Conservation (phyloP, 2,888 invertebrate species). For the Drymonia ruficornis region DNA sequence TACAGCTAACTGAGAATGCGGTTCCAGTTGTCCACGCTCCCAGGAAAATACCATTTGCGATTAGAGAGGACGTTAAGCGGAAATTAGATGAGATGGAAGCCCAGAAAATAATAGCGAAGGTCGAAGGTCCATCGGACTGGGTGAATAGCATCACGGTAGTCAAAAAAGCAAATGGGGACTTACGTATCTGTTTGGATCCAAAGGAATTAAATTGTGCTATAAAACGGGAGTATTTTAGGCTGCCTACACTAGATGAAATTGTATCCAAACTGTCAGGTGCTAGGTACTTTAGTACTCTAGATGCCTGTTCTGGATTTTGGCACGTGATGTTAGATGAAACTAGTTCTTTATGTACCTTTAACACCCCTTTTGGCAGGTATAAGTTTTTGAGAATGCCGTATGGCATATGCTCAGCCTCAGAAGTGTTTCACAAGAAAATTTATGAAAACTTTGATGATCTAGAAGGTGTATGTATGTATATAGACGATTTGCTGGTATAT, state of each 20-base stretch:
- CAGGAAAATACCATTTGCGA: no score
- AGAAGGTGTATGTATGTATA: neutral
- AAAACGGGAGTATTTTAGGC: no score
- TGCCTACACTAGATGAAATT: no score
- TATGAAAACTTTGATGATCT: constrained; percentile 2
- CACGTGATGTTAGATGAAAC: no score
- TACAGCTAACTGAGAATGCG: neutral
- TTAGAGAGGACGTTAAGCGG: no score
- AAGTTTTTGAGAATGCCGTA: constrained; percentile 11
- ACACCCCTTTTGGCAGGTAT: constrained; percentile 13
- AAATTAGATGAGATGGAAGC: neutral
- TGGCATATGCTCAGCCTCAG: constrained; percentile 11
- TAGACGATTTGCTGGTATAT: constrained; percentile 5
- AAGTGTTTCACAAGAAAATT: constrained; percentile 12
- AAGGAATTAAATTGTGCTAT: no score
- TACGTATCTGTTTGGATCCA: no score
- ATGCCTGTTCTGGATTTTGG: neutral
- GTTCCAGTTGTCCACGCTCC: neutral
- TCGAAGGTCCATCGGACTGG: no score
- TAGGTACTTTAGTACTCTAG: neutral
- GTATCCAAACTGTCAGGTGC: neutral
- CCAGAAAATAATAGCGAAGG: no score
- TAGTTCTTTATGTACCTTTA: neutral
- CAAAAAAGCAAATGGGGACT: neutral
- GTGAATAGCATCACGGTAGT: neutral